Evolutionary conservation across 2,113 vertebrate genomes (phyloP), one percentile per base, ranked within the genome.

Genomic region (Cavia aperea): DNA sequence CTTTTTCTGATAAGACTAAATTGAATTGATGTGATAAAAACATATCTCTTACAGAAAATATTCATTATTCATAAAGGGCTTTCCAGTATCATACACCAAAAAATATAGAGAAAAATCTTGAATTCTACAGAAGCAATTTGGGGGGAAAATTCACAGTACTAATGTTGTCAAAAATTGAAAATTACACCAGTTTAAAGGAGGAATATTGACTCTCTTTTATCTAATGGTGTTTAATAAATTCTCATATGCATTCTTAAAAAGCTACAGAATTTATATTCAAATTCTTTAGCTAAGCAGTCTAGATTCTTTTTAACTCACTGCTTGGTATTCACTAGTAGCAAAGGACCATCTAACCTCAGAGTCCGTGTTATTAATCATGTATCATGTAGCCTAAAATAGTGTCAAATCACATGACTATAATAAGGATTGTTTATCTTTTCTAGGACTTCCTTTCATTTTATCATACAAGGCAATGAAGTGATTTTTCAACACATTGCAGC

Each of bases 1-100:
- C 70, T 93, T 96, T 95, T 72, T 92, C 46, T 94, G 95, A 85
- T 95, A 96, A 96, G 19, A 24, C 56, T 95, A 95, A 97, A 96
- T 83, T 86, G 31, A 95, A 66, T 3, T 82, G 75, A 94, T 95
- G 24, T 46, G 86, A 96, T 95, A 96, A 94, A 84, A 94, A 88
- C 54, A 62, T 91, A 93, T 23, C 65, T 90, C 46, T 94, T 96
- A 24, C 43, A 87, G 56, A 58, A 83, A 91, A 68, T 87, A 89
- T 78, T 93, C 14, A 84, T 79, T 92, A 89, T 93, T 95, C 84
- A 89, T 77, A 73, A 16, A 78, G 29, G 65, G 3, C 13, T 88
- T 62, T 82, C 31, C n/a, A 77, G 23, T 78, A 78, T 84, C 77
- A 77, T 31, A 62, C 12, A 85, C 46, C 5, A 85, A 81, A 85